Conservation (phyloP, 2,797 vertebrate species). For the Cacajao melanocephalus region DNA sequence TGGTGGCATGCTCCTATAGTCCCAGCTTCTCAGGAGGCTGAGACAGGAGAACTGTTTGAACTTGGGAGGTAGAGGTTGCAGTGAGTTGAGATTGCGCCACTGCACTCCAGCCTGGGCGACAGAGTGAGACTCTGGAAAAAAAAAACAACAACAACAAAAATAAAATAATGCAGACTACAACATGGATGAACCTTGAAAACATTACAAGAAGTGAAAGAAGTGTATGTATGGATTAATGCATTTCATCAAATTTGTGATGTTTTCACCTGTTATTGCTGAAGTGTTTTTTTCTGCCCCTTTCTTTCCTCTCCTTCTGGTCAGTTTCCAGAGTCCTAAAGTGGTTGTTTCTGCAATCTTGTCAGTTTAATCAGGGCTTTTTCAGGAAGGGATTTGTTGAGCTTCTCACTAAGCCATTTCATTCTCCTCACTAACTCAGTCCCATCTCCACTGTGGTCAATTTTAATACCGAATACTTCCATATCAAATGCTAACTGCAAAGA, state of each 20-base stretch:
- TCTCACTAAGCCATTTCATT: neutral
- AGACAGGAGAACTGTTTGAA: too few species aligned
- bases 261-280: neutral
- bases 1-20: too few species aligned
- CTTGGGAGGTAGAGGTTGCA: too few species aligned
- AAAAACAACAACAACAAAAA: too few species aligned
- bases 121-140: too few species aligned
- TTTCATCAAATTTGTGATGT: constrained; percentile 21
- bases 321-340: constrained; percentile 19
- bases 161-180: neutral
- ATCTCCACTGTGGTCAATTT: neutral
- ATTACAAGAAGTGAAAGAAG: neutral
- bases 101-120: too few species aligned
- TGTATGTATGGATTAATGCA: neutral
- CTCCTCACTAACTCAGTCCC: neutral
- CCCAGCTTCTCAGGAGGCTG: too few species aligned
- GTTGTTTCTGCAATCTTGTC: neutral
- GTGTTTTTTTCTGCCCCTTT: neutral
- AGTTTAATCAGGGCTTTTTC: neutral
- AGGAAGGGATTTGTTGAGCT: neutral
- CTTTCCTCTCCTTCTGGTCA: neutral
- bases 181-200: neutral
- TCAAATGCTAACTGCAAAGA: constrained; percentile 27
- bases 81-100: too few species aligned
- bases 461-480: constrained; percentile 17